A percentile compares a stretch with the other conserved stretches of the same genome.
Evolutionary conservation across 2,888 invertebrate species (phyloP).

Genomic region (Molorchus minor): DNA sequence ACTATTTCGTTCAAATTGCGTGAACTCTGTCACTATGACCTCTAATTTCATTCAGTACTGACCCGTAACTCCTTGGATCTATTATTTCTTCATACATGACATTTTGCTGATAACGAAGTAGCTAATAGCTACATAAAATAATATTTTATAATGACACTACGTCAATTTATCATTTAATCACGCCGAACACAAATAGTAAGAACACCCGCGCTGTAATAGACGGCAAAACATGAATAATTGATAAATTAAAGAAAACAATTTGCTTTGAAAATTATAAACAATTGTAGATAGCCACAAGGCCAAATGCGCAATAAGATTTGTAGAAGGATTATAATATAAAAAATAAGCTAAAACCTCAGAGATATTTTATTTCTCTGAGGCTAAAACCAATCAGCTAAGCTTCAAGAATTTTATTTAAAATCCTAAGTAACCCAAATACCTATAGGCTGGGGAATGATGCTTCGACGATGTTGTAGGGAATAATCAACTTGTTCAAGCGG

Average conservation of each 20-base stretch:
- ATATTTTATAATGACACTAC: not conserved
- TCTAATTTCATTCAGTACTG: not conserved
- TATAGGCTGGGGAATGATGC: no score
- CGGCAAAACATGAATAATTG: conserved; percentile 32
- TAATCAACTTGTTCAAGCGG: no score
- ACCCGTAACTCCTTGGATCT: not conserved
- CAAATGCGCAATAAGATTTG: not conserved
- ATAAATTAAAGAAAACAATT: conserved; percentile 25
- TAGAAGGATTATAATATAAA: no score
- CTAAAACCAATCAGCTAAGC: not conserved
- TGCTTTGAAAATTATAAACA: conserved; percentile 11
- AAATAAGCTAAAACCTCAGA: not conserved
- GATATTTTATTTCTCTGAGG: not conserved
- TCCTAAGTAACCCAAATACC: not conserved
- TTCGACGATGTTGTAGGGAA: no score
- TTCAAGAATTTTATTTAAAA: not conserved
- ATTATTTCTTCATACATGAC: not conserved
- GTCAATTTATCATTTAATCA: conserved; percentile 7
- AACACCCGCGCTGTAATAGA: conserved; percentile 31
- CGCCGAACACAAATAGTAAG: conserved; percentile 12
- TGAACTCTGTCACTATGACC: no score
- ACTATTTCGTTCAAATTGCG: no score
- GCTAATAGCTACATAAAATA: not conserved
- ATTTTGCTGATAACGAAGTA: not conserved
- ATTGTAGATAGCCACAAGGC: not conserved